Evolutionary conservation across 1,140 invertebrate genomes (phyloP).

Genomic region (Lineus longissimus): DNA sequence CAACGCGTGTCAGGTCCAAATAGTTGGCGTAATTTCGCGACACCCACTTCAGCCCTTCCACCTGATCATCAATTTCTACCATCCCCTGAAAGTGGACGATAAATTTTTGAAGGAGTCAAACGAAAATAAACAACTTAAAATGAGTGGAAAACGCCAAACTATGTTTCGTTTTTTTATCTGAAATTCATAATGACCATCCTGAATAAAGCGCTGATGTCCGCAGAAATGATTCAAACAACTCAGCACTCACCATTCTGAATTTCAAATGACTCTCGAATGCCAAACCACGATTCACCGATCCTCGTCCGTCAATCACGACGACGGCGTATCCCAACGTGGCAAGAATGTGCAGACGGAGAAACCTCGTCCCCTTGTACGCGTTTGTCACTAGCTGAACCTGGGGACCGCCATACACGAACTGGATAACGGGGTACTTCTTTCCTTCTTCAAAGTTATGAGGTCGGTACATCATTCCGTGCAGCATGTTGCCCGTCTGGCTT

Average conservation of each 20-base stretch:
- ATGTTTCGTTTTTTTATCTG: too few relatives aligned
- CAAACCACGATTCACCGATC: conserved; percentile 86
- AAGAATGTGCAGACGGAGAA: conserved; percentile 89
- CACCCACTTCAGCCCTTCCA: conserved; percentile 88
- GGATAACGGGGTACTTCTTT: conserved; percentile 84
- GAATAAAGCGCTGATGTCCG: too few relatives aligned
- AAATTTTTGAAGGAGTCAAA: neutral
- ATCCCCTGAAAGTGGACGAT: conserved; percentile 60
- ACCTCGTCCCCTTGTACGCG: conserved; percentile 82
- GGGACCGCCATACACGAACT: conserved; percentile 96
- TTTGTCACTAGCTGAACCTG: conserved; percentile 97
- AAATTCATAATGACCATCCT: too few relatives aligned
- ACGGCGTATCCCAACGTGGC: conserved; percentile 96
- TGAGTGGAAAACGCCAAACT: too few relatives aligned
- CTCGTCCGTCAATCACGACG: conserved; percentile 89
- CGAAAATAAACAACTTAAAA: too few relatives aligned
- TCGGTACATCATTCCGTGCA: conserved; percentile 90
- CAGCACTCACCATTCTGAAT: conserved; percentile 72
- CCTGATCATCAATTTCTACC: conserved; percentile 93
- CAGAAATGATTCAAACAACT: too few relatives aligned
- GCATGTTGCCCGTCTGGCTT: conserved; percentile 60
- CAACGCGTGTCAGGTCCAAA: conserved; percentile 88
- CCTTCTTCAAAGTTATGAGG: conserved; percentile 74
- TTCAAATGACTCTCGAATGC: conserved; percentile 87
- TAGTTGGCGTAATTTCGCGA: conserved; percentile 72